Evolutionary conservation across 2,888 invertebrate species (phyloP), one percentile per base, ranked within the genome.

Genomic region (Teleiodes luculella): DNA sequence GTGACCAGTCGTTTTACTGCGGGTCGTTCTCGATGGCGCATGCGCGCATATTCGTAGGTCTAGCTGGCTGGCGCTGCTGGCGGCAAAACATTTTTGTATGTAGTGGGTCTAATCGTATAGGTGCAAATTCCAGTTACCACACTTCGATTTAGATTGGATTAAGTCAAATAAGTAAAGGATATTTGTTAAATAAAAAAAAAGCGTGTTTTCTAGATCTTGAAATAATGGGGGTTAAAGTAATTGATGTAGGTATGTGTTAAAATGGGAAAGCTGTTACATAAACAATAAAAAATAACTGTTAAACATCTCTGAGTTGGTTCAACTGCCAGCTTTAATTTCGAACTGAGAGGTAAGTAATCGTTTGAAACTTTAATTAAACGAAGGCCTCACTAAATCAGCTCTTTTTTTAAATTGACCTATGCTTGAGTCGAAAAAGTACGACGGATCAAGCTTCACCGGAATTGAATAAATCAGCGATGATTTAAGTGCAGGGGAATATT

Each of bases 1-100:
- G 90, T 90, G 90, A 90, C 86, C 84, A 76, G 83, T 85, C 89
- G 85, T 90, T 90, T 90, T 90, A 89, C 88, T 90, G 88, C 90
- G 85, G 87, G 86, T 86, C 89, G 85, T 84, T 78, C 74, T 68
- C 69, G 71, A 80, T 74, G 70, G 80, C 87, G 88, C 88, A 88
- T 88, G 88, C 88, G 88, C 75, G 69, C 61, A 63, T 60, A 66
- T 64, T 62, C 57, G 6, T 24, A 65, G 67, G 65, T 70, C 63
- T 67, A 62, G 66, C 69, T 74, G n/a, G n/a, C n/a, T n/a, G n/a
- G n/a, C n/a, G n/a, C n/a, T n/a, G n/a, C n/a, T n/a, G 86, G 86
- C 85, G 86, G 85, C 85, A 86, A 86, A 86, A 82, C 76, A 78
- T 72, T 72, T 41, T 57, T 55, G 46, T 54, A 31, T 55, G 28